Evolutionary conservation across 2,888 invertebrate species (phyloP), one percentile per base, ranked within the genome.

Genomic region (Agrochola circellaris): DNA sequence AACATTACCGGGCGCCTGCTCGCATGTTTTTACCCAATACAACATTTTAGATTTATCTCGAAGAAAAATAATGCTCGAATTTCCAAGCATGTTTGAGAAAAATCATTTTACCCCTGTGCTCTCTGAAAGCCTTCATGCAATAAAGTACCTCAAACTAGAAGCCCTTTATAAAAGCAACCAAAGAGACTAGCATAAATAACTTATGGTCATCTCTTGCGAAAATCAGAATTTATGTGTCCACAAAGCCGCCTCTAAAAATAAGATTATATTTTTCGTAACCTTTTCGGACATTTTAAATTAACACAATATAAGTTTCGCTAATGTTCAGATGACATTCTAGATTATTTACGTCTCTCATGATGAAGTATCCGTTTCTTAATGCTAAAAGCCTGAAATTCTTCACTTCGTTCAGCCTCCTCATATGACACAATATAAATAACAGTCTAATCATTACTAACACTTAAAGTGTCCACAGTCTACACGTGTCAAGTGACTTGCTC

Each of bases 401-500:
- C 15, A 42, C 15, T 51, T 20, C 20, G 51, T 68, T 75, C 60
- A 77, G 15, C 2, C 51, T 17, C 0, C 13, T 30, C 8, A 0
- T 38, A 45, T 26, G 20, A 42, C 30, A 51, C 20, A 34, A 34
- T 34, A 56, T 62, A 30, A 42, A 42, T 54, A 64, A n/a, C 20
- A 62, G 15, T 2, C 38, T 51, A 30, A n/a, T 30, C 15, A 38
- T 65, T 42, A 58, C 42, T 34, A 26, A 65, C 7, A 78, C 38
- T 77, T 48, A 2, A 30, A 45, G 26, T 26, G 45, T 30, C 42
- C 15, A 11, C 1, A 30, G 20, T 6, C 2, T 38, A 26, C 61
- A 54, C 60, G 45, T 34, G 65, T 54, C 58, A 73, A 68, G 67
- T 75, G 81, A 72, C 75, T 75, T 56, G 71, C 58, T 65, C 48